Percentiles rank a stretch among this genome's conserved stretches.
These are phyloP conservation scores for Tribolium madens DNA, from an alignment of 1,140 invertebrate species.

Conservation along the genomic window DNA sequence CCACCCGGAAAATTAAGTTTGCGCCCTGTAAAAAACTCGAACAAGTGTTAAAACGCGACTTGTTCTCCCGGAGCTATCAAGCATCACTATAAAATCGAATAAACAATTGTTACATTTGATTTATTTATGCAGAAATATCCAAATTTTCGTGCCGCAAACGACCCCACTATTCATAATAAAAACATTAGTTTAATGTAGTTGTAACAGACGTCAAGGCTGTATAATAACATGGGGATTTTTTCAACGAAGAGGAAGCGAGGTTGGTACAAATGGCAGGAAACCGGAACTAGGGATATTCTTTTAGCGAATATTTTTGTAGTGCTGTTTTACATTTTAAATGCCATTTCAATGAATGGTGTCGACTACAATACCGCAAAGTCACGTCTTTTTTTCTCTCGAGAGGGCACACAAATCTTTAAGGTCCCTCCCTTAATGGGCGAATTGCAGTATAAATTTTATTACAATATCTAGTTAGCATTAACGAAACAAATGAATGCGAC, in stretches of 20 bases:
- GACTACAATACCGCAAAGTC: slow-evolving; percentile 25
- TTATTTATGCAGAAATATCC: not conserved
- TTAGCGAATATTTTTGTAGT: slow-evolving; percentile 59
- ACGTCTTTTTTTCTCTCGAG: slow-evolving; percentile 11
- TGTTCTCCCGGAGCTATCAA: not conserved
- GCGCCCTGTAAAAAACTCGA: slow-evolving; percentile 57
- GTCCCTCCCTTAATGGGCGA: slow-evolving; percentile 21
- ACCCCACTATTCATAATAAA: slow-evolving; percentile 40
- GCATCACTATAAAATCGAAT: not conserved
- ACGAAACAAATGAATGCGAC: slow-evolving; percentile 42
- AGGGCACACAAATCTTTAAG: slow-evolving; percentile 18
- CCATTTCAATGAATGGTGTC: slow-evolving; percentile 48
- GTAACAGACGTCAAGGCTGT: slow-evolving; percentile 56
- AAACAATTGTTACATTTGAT: slow-evolving; percentile 1
- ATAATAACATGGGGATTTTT: slow-evolving; percentile 57
- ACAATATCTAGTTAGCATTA: slow-evolving; percentile 43
- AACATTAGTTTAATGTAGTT: slow-evolving; percentile 46
- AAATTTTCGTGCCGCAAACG: slow-evolving; percentile 11
- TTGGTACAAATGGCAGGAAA: slow-evolving; percentile 58
- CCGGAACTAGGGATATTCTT: slow-evolving; percentile 59
- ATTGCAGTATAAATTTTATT: slow-evolving; percentile 41
- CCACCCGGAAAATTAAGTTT: slow-evolving; percentile 65
- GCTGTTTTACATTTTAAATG: slow-evolving; percentile 57
- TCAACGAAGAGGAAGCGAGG: slow-evolving; percentile 51
- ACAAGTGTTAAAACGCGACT: slow-evolving; percentile 56